Evolutionary conservation across 2,113 vertebrate species (phyloP), one percentile per base, ranked within the genome.

Genomic region (Ophthalmolycus amberensis): DNA sequence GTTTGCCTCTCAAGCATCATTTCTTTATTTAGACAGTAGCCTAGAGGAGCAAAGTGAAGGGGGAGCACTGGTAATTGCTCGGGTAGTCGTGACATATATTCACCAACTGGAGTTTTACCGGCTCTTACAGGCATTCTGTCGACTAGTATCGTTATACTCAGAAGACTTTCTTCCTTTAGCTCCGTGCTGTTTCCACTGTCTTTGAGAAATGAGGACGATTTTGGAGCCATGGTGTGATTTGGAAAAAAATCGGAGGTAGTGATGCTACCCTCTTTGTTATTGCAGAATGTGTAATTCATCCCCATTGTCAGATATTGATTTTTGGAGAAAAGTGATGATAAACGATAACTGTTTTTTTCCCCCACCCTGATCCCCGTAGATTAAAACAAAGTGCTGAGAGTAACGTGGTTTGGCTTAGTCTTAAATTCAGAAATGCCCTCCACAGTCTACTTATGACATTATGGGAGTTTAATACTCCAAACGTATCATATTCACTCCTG

Each of bases 241-340:
- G 32, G 34, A 27, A 66, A 32, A 4, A 60, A 71, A 64, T 25
- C 27, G 0, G 5, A 20, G 37, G 54, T 2, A 1, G 52, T 63
- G 48, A 67, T 80, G 64, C 62, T 60, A 9, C 32, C 65, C 64
- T 83, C 48, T 88, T 88, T 85, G 74, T 85, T 86, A 73, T 72
- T 76, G 83, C 56, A 83, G 73, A 88, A 85, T 79, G 59, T 80
- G 60, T 65, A 82, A 86, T 88, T 88, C 50, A 84, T 88, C 52
- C 69, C 71, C 5, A 46, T 75, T 83, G 87, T 87, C 85, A 84
- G 70, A 71, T 90, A 88, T 85, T 83, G 87, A 93, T 90, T 91
- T 88, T 77, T 3, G 70, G 11, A 64, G 72, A 84, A 88, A 87
- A 85, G 87, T 73, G 72, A 90, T 88, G 84, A 89, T 89, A 80